These are phyloP conservation scores for Drosophila percnosoma DNA, from an alignment of 2,888 invertebrate genomes.

Conservation along the genomic window DNA sequence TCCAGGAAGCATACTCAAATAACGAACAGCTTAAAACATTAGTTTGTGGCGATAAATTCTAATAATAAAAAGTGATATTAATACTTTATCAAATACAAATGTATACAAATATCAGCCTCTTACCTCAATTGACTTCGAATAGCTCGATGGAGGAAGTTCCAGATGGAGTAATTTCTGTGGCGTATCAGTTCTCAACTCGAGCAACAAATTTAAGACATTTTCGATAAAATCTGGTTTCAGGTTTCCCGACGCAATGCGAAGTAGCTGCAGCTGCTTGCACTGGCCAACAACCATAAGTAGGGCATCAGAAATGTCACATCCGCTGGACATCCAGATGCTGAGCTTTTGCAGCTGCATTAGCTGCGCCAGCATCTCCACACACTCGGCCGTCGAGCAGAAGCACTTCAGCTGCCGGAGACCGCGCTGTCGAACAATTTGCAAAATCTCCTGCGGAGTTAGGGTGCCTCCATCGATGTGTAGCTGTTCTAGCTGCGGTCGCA, in stretches of 20 bases:
- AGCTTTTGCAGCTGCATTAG: conserved; percentile 48
- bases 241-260: conserved; percentile 50
- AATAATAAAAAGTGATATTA: not conserved
- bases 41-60: conserved; percentile 21
- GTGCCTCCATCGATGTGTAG: conserved; percentile 65
- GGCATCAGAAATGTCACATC: conserved; percentile 50
- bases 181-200: not conserved
- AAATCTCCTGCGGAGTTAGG: conserved; percentile 39
- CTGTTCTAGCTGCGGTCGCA: conserved; percentile 35
- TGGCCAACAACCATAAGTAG: conserved; percentile 42
- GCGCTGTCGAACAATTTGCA: conserved; percentile 46
- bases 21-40: conserved; percentile 17
- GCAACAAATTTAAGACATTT: conserved; percentile 34
- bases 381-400: conserved; percentile 49
- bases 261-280: conserved; percentile 40
- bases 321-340: conserved; percentile 60
- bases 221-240: conserved; percentile 34
- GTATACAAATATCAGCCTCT: rapidly evolving
- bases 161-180: conserved; percentile 20
- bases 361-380: conserved; percentile 42
- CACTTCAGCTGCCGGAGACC: conserved; percentile 56
- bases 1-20: conserved; percentile 34
- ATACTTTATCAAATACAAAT: not conserved
- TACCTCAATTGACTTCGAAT: conserved; percentile 13
- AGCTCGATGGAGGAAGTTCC: conserved; percentile 37